Percentiles rank a stretch among this genome's conserved stretches.
Evolutionary conservation across 2,113 vertebrate genomes (phyloP).

Genomic region (Pongo pygmaeus): DNA sequence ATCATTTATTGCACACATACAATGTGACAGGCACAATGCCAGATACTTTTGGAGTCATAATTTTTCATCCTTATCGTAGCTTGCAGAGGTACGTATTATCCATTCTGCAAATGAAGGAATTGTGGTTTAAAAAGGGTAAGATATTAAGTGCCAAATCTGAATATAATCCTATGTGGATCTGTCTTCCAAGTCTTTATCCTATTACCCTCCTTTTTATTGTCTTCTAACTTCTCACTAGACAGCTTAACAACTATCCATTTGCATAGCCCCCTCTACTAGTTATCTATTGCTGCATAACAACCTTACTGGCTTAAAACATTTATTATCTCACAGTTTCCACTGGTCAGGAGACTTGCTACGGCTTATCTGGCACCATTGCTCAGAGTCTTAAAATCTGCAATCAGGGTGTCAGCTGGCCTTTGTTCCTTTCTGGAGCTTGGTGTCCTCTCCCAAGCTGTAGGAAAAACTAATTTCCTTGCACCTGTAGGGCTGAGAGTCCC

Average conservation of each 20-base stretch:
- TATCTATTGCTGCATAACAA: not conserved
- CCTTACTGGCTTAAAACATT: not conserved
- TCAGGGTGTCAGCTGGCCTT: not conserved
- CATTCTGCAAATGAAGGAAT: not conserved
- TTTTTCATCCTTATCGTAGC: not conserved
- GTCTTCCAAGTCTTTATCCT: not conserved
- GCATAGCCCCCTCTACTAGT: not conserved
- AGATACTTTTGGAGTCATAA: not conserved
- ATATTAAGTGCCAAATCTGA: not conserved
- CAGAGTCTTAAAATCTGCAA: not conserved
- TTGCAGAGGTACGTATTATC: not conserved
- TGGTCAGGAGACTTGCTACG: not conserved
- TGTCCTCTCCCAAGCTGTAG: not conserved
- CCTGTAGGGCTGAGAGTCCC: not conserved
- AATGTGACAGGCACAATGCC: not conserved
- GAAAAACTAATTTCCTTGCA: not conserved
- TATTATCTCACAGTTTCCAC: not conserved
- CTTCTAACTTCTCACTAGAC: not conserved
- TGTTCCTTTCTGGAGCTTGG: not conserved
- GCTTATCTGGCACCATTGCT: not conserved
- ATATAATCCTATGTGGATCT: not conserved
- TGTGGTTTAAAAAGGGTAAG: not conserved
- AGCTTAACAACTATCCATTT: not conserved
- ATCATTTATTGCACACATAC: not conserved
- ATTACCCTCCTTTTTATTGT: not conserved